Conservation (phyloP, 2,797 vertebrate species). For the Brachyalestes nurse region DNA sequence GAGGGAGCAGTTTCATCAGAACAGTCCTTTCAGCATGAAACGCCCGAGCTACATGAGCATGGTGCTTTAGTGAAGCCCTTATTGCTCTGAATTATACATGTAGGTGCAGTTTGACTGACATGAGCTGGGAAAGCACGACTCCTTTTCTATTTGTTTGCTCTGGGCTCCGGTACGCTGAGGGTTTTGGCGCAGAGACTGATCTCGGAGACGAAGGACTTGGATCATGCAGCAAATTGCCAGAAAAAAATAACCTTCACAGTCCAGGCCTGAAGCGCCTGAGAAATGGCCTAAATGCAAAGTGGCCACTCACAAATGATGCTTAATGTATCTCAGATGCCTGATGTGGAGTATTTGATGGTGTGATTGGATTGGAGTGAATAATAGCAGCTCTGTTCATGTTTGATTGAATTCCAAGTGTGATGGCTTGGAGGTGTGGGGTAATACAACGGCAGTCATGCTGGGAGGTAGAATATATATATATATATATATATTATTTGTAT, state of each 20-base stretch:
- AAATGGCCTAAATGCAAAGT: background rate
- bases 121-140: background rate
- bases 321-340: background rate
- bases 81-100: constrained; percentile 51
- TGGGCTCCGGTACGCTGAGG: background rate
- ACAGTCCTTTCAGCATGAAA: constrained; percentile 5
- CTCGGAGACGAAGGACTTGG: background rate
- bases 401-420: background rate
- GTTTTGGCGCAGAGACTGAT: background rate
- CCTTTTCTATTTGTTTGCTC: constrained; percentile 30
- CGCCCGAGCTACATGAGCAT: constrained; percentile 17
- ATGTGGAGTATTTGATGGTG: background rate
- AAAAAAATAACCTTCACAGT: background rate
- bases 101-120: constrained; percentile 24
- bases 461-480: background rate
- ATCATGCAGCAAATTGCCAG: background rate
- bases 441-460: background rate
- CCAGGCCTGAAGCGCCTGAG: background rate
- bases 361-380: background rate
- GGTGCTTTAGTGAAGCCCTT: constrained; percentile 27
- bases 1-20: constrained; percentile 2
- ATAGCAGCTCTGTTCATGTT: background rate
- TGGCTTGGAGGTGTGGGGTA: background rate
- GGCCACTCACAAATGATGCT: background rate
- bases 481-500: too few species aligned